These are phyloP conservation scores for Gadopsis marmoratus DNA, from an alignment of 2,797 vertebrate genomes.

Conservation along the genomic window DNA sequence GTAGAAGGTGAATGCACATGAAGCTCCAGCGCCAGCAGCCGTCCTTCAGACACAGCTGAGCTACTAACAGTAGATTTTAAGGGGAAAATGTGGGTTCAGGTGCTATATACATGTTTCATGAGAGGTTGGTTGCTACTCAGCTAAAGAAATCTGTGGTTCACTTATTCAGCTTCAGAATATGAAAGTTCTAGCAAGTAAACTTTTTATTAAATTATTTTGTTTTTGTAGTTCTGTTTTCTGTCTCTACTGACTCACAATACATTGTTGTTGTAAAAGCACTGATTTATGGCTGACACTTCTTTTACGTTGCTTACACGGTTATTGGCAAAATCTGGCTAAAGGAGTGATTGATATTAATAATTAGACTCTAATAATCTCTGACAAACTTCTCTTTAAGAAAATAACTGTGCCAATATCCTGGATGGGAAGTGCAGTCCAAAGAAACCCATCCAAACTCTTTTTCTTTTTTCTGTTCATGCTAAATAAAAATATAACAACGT, in stretches of 20 bases:
- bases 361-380: neutral
- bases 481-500: neutral
- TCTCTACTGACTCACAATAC: too few relatives aligned
- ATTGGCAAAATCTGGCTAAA: neutral
- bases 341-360: neutral
- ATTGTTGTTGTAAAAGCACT: too few relatives aligned
- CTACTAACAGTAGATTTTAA: neutral
- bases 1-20: neutral
- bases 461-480: neutral
- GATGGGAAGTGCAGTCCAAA: neutral
- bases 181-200: too few relatives aligned
- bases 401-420: neutral
- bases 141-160: too few relatives aligned
- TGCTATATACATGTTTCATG: too few relatives aligned
- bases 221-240: too few relatives aligned
- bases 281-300: neutral
- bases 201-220: too few relatives aligned
- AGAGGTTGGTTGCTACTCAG: too few relatives aligned
- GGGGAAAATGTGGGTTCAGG: too few relatives aligned
- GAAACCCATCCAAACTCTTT: neutral
- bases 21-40: too few relatives aligned
- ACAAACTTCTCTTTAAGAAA: neutral
- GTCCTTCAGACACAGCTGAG: neutral
- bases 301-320: too few relatives aligned
- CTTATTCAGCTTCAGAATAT: too few relatives aligned